Evolutionary conservation across 1,140 invertebrate genomes (phyloP).

Genomic region (Charaxes varanes): DNA sequence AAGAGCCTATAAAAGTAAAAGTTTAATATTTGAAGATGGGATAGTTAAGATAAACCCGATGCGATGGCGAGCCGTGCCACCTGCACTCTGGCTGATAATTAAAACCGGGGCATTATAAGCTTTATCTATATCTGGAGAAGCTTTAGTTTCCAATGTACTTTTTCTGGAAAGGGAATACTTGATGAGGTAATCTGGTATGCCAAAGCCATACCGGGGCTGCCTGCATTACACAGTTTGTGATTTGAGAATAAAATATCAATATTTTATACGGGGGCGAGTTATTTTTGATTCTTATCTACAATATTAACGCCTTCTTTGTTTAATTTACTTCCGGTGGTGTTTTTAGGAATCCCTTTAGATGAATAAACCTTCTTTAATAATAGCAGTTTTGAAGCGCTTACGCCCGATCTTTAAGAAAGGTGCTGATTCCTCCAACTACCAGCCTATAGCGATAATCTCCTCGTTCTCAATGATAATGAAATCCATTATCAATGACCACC

Average conservation of each 20-base stretch:
- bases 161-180: constrained; percentile 51
- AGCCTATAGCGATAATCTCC: no score
- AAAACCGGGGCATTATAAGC: constrained; percentile 15
- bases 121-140: constrained; percentile 7
- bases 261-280: constrained; percentile 62
- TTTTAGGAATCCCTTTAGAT: no score
- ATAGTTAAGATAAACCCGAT: constrained; percentile 60
- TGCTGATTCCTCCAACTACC: no score
- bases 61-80: constrained; percentile 48
- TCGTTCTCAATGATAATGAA: no score
- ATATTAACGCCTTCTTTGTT: constrained; percentile 69
- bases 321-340: constrained; percentile 28
- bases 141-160: constrained; percentile 18
- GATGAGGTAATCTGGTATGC: constrained; percentile 68
- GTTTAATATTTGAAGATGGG: constrained; percentile 64
- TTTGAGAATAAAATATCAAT: constrained; percentile 67
- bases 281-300: constrained; percentile 50
- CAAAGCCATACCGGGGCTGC: constrained; percentile 54
- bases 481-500: no score
- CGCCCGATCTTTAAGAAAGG: no score
- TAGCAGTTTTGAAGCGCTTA: no score
- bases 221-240: constrained; percentile 57
- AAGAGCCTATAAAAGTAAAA: constrained; percentile 64
- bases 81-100: constrained; percentile 58
- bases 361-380: no score